phyloP scores from a whole-genome alignment of 2,113 vertebrate species.

The Ascaphus truei region DNA sequence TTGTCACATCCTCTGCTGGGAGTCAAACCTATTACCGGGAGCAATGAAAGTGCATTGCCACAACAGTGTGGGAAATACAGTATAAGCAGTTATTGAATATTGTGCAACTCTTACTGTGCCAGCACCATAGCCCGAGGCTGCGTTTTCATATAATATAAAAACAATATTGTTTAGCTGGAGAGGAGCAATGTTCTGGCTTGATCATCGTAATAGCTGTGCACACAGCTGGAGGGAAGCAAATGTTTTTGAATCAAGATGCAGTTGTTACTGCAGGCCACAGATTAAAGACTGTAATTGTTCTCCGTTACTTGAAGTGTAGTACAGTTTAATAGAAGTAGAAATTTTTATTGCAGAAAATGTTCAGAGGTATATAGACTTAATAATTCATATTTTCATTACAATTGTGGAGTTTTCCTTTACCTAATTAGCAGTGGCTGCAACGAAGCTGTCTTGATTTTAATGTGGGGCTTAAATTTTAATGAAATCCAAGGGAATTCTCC shows the following conservation, averaged over 20 bases:
- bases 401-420: background rate
- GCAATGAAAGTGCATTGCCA: no score
- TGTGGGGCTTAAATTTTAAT: fast-evolving
- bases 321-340: no score
- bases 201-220: no score
- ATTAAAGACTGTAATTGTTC: no score
- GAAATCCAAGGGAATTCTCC: background rate
- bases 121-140: background rate
- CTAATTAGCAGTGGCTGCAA: background rate
- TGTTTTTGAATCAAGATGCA: no score
- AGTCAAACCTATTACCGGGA: background rate
- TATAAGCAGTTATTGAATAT: background rate
- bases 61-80: background rate
- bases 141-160: background rate
- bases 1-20: background rate
- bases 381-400: background rate
- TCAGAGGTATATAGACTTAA: background rate
- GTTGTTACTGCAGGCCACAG: no score
- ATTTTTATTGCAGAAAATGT: no score
- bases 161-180: background rate
- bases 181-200: background rate
- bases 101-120: background rate
- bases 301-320: no score
- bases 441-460: background rate
- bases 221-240: background rate